Percentiles rank a stretch among this genome's conserved stretches.
phyloP scores from a whole-genome alignment of 1,140 invertebrate species.

The Drosophila takahashii region DNA sequence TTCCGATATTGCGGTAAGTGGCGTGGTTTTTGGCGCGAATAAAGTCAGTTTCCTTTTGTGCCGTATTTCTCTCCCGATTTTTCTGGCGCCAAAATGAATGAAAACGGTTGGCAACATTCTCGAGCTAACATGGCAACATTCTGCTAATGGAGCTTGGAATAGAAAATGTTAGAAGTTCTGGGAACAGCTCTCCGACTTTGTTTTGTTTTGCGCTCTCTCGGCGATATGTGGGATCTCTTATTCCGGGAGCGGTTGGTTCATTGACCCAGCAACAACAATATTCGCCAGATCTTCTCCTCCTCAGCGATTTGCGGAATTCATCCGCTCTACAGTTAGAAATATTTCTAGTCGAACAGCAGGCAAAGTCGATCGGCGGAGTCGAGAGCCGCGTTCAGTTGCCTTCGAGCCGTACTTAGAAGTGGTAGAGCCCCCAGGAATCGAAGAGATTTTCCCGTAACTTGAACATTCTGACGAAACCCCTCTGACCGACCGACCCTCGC shows the following conservation, averaged over 20 bases:
- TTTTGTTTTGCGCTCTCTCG: conserved; percentile 43
- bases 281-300: conserved; percentile 40
- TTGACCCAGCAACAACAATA: conserved; percentile 68
- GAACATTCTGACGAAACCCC: conserved; percentile 34
- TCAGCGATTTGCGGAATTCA: conserved; percentile 6
- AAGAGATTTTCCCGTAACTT: conserved; percentile 8
- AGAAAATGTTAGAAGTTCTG: neutral
- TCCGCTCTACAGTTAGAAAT: conserved; percentile 45
- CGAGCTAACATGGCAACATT: neutral
- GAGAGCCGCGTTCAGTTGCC: conserved; percentile 62
- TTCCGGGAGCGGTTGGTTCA: conserved; percentile 65
- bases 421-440: conserved; percentile 53
- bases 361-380: neutral
- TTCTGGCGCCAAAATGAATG: conserved; percentile 51
- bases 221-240: neutral
- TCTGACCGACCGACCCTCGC: neutral
- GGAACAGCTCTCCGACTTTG: conserved; percentile 19
- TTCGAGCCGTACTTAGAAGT: conserved; percentile 54
- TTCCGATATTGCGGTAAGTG: conserved; percentile 60
- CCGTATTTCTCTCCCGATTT: conserved; percentile 4
- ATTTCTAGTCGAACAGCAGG: conserved; percentile 4
- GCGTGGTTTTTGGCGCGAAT: conserved; percentile 53
- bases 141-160: neutral
- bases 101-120: conserved; percentile 41
- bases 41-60: conserved; percentile 14